Conservation (phyloP, 1,140 invertebrate genomes). For the Carposina sasakii region DNA sequence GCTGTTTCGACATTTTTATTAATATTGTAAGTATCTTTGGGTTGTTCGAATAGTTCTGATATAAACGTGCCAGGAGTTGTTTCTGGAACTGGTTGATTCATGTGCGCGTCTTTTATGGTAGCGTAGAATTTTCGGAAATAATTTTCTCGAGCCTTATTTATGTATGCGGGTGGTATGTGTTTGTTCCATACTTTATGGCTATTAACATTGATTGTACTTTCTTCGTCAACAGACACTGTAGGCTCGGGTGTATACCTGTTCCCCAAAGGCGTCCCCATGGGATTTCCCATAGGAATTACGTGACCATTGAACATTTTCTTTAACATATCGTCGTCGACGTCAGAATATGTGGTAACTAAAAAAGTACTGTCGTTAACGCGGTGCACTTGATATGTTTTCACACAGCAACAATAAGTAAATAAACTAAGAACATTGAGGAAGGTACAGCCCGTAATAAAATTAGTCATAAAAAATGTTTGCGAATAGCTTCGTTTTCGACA, state of each 20-base stretch:
- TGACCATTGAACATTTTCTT: no score
- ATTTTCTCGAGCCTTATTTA: conserved; percentile 45
- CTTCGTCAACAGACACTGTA: no score
- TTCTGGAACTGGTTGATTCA: no score
- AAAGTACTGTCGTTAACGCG: conserved; percentile 47
- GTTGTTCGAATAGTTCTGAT: no score
- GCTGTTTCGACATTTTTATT: conserved; percentile 32
- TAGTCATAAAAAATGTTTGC: conserved; percentile 40
- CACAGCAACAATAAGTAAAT: conserved; percentile 25
- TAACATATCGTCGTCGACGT: conserved; percentile 30
- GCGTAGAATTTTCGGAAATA: conserved; percentile 42
- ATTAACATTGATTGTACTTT: conserved; percentile 25
- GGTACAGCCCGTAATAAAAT: conserved; percentile 29
- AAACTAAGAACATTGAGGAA: conserved; percentile 30
- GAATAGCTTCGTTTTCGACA: no score
- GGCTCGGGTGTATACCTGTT: no score
- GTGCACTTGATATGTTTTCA: conserved; percentile 52
- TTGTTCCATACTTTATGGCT: conserved; percentile 25
- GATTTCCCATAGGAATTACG: no score
- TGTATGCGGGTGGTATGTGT: conserved; percentile 30
- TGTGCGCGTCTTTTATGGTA: conserved; percentile 19
- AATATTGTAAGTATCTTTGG: no score
- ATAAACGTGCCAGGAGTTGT: no score
- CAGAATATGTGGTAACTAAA: conserved; percentile 43
- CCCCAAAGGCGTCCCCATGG: no score